A percentile compares a stretch with the other conserved stretches of the same genome.
Conservation (phyloP, 2,113 vertebrate species). For the Gallinago paraguaiae region DNA sequence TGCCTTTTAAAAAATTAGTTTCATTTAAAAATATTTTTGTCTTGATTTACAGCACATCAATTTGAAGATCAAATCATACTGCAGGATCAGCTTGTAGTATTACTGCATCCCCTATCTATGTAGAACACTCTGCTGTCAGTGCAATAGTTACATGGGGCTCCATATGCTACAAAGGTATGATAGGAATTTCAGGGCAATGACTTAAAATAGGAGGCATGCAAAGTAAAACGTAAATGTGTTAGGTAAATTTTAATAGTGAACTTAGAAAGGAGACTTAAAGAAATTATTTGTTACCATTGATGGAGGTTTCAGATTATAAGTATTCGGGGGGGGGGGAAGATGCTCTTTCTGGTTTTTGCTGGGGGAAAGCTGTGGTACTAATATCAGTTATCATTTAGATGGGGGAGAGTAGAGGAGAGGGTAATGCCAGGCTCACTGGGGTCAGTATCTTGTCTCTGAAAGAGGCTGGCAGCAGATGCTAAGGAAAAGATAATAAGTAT, state of each 20-base stretch:
- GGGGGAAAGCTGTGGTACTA: background rate
- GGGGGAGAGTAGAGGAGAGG: background rate
- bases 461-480: background rate
- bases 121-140: background rate
- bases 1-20: background rate
- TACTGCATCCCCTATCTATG: background rate
- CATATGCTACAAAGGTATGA: background rate
- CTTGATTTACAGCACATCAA: accelerated
- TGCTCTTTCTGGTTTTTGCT: accelerated
- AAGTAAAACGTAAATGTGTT: background rate
- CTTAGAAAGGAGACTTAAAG: background rate
- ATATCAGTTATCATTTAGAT: background rate
- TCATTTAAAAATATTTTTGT: background rate
- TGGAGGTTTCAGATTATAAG: background rate
- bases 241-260: background rate
- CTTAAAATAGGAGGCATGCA: background rate
- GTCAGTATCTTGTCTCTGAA: background rate
- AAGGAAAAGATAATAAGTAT: background rate
- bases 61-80: background rate
- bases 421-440: background rate
- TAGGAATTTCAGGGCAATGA: background rate
- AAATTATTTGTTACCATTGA: background rate
- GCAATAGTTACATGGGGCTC: background rate
- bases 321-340: background rate
- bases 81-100: background rate